Base-by-base conservation (phyloP, 2,797 vertebrate genomes). In the Lagorchestes hirsutus region DNA sequence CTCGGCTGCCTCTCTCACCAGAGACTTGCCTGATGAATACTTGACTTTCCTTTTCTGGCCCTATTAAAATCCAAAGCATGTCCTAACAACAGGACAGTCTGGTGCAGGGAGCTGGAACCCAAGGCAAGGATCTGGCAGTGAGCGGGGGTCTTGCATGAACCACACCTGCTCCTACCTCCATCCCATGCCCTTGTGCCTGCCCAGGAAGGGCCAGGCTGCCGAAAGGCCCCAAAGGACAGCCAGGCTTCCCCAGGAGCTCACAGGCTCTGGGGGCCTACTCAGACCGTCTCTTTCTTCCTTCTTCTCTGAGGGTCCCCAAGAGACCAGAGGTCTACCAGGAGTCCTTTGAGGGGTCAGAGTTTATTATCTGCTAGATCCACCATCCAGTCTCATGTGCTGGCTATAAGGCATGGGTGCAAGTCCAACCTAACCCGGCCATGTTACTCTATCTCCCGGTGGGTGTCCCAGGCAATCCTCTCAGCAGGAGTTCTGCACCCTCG, bases 31-130 rank as follows among this genome's bases (percentile, higher is more conserved):
- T 82, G 94, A 92, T 5, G 4, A 16, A 3, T 50, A 67, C 82
- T 67, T 94, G 93, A 74, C 59, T 59, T 93, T 95, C 54, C 59
- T 82, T 62, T 54, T 93, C 91, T 3, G 8, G 62, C 92, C 90
- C 94, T 52, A 46, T 93, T 93, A 94, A 93, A 97, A 97, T 92
- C 90, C 96, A 59, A 90, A 67, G 82, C 0, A 11, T 40, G 40
- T 96, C 90, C 94, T 90, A 67, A 94, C 52, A 82, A 52, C 91
- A 3, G 6, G 0, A 67, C 52, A 90, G 93, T 92, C 46, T 59
- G 91, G 54, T 52, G 74, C 56, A 74, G 95, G 57, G 56, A 0
- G 0, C 0, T 0, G 29, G 91, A 91, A 56, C 96, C 74, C 54
- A 31, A 90, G 91, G 95, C 90, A 90, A 95, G 90, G 12, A 29